A percentile compares a stretch with the other conserved stretches of the same genome.
Conservation (phyloP, 2,113 vertebrate genomes). For the Plectropomus leopardus region DNA sequence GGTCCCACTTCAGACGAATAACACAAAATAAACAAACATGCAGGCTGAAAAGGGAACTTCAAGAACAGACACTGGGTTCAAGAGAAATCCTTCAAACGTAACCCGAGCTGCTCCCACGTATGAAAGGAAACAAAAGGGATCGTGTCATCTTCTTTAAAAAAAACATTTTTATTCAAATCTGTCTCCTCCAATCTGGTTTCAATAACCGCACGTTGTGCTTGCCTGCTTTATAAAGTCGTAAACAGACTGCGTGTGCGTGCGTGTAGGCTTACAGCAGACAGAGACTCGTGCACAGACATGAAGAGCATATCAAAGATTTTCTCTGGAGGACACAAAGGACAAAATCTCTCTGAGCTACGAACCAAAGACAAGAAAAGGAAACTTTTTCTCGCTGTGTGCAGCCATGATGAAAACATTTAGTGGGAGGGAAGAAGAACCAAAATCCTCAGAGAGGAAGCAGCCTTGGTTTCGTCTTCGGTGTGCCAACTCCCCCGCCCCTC, state of each 20-base stretch:
- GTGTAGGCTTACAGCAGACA: not conserved
- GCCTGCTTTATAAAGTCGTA: constrained; percentile 9
- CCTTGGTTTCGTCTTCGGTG: constrained; percentile 34
- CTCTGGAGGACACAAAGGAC: constrained; percentile 33
- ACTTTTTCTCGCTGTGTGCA: not conserved
- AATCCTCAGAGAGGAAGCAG: constrained; percentile 6
- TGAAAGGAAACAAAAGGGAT: constrained; percentile 73
- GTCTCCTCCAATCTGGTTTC: constrained; percentile 23
- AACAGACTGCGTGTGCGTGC: constrained; percentile 10
- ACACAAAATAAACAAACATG: constrained; percentile 21
- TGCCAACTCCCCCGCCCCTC: constrained; percentile 29
- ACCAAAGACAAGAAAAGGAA: constrained; percentile 75
- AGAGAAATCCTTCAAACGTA: constrained; percentile 31
- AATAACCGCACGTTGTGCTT: constrained; percentile 7
- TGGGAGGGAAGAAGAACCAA: constrained; percentile 26
- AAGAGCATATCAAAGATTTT: constrained; percentile 23
- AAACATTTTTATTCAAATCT: constrained; percentile 27
- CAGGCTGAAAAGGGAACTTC: constrained; percentile 35
- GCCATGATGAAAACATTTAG: constrained; percentile 1
- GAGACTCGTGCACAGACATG: constrained; percentile 18
- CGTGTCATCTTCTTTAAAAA: constrained; percentile 14
- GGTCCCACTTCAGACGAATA: not conserved
- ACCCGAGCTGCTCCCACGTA: constrained; percentile 46
- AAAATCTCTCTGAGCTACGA: constrained; percentile 58
- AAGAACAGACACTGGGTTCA: constrained; percentile 37